These are phyloP conservation scores for Arothron firmamentum DNA, from an alignment of 2,113 vertebrate genomes.

Conservation along the genomic window DNA sequence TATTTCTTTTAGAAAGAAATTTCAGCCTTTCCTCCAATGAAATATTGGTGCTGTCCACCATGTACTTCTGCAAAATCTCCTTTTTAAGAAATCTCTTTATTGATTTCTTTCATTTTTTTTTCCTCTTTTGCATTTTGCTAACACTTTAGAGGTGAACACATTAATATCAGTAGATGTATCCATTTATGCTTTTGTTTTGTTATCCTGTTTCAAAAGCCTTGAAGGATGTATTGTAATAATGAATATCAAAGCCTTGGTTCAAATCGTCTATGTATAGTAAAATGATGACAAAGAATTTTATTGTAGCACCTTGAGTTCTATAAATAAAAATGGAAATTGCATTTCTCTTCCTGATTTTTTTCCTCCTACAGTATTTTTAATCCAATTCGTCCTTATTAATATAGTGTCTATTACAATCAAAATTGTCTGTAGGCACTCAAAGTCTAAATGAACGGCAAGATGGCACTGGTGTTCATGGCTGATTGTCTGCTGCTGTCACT, in stretches of 20 bases:
- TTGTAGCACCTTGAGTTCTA: slow-evolving; percentile 58
- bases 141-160: slow-evolving; percentile 60
- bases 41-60: slow-evolving; percentile 56
- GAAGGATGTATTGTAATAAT: slow-evolving; percentile 69
- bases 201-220: slow-evolving; percentile 55
- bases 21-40: slow-evolving; percentile 54
- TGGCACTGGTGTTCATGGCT: too few relatives aligned
- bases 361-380: not conserved
- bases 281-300: slow-evolving; percentile 59
- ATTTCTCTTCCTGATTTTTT: not conserved
- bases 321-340: slow-evolving; percentile 69
- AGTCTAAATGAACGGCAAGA: too few relatives aligned
- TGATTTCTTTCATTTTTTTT: slow-evolving; percentile 65
- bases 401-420: too few relatives aligned
- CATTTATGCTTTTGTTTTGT: slow-evolving; percentile 53
- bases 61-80: slow-evolving; percentile 30
- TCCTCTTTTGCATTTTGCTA: slow-evolving; percentile 72
- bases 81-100: slow-evolving; percentile 55
- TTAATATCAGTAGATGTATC: slow-evolving; percentile 27
- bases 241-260: slow-evolving; percentile 54
- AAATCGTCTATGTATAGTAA: slow-evolving; percentile 69
- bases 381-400: too few relatives aligned
- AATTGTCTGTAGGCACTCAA: too few relatives aligned
- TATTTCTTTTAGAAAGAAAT: slow-evolving; percentile 55
- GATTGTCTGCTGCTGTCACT: too few relatives aligned